These are phyloP conservation scores for Corbicula japonica DNA, from an alignment of 2,888 invertebrate genomes.

Conservation along the genomic window DNA sequence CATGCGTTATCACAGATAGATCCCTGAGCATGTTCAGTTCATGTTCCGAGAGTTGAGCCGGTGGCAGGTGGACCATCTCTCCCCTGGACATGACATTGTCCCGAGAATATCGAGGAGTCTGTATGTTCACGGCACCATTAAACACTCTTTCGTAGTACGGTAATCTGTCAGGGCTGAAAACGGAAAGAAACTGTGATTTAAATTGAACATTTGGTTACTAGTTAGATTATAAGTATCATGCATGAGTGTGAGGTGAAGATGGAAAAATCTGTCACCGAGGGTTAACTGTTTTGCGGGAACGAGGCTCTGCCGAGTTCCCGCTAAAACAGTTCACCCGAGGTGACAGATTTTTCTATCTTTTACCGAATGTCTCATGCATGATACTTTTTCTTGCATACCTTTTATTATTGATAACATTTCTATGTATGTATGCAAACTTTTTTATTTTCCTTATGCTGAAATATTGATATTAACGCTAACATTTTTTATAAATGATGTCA, in stretches of 20 bases:
- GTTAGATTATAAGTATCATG: background rate
- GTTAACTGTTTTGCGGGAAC: no score
- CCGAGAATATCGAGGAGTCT: slow-evolving; percentile 77
- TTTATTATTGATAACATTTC: no score
- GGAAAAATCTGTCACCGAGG: no score
- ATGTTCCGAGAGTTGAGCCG: slow-evolving; percentile 63
- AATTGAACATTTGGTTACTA: slow-evolving; percentile 20
- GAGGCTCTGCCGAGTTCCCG: no score
- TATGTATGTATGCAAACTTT: no score
- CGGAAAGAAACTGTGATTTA: background rate
- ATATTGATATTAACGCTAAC: no score
- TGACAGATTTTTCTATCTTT: no score
- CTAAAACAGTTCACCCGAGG: no score
- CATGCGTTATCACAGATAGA: slow-evolving; percentile 70
- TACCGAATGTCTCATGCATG: no score
- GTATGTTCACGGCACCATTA: slow-evolving; percentile 77
- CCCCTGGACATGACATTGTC: slow-evolving; percentile 49
- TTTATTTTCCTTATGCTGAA: no score
- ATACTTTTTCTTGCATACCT: no score
- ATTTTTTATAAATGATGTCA: no score
- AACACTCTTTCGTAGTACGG: slow-evolving; percentile 84
- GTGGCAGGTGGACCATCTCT: slow-evolving; percentile 64
- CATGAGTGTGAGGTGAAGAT: background rate
- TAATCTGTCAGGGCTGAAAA: slow-evolving; percentile 82
- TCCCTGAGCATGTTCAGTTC: slow-evolving; percentile 76